phyloP scores from a whole-genome alignment of 1,140 invertebrate species.

The Stegodyphus mimosarum region DNA sequence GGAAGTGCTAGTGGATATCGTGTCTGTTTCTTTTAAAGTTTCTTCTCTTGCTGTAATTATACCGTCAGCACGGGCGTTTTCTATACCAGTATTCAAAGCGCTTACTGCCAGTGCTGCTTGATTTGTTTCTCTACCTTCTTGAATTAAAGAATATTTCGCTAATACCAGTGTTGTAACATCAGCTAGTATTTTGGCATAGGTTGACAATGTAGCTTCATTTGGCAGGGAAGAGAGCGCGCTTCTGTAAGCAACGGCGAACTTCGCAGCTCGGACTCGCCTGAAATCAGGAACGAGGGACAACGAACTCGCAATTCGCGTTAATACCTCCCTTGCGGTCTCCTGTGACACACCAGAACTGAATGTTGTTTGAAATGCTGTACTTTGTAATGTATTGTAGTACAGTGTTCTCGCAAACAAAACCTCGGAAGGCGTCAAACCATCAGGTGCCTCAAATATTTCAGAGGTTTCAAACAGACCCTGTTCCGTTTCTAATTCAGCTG shows the following conservation, averaged over 20 bases:
- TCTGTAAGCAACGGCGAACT: neutral
- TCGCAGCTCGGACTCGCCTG: neutral
- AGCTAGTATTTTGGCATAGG: neutral
- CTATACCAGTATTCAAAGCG: neutral
- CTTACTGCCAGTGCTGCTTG: neutral
- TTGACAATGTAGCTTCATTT: neutral
- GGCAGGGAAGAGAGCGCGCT: neutral
- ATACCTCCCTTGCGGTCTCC: neutral
- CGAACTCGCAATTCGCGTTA: neutral
- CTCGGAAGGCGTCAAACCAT: neutral
- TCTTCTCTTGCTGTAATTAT: too few relatives aligned
- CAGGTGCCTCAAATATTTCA: neutral
- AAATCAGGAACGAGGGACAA: neutral
- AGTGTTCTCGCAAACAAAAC: neutral
- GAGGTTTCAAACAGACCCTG: too few relatives aligned
- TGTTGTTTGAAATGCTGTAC: neutral
- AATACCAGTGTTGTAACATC: neutral
- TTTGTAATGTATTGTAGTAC: neutral
- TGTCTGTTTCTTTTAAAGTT: too few relatives aligned
- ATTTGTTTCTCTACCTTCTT: neutral
- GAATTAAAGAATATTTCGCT: neutral
- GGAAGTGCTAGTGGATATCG: too few relatives aligned
- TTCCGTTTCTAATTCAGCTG: neutral
- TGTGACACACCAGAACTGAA: neutral
- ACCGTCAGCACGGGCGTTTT: too few relatives aligned